phyloP scores from a whole-genome alignment of 2,888 invertebrate genomes.

The Encarsia formosa region DNA sequence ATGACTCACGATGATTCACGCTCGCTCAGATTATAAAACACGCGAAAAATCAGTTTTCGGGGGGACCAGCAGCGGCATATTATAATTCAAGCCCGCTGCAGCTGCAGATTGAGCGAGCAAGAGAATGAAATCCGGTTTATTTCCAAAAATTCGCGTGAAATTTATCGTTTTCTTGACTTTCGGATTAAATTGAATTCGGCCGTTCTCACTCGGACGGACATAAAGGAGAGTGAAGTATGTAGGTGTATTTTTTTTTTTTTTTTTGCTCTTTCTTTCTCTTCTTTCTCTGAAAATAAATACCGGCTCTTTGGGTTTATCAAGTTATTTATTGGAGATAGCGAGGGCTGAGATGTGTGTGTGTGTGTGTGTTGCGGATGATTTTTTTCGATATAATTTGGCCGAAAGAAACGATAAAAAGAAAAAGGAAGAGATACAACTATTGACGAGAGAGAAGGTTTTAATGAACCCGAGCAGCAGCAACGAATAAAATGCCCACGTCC shows the following conservation, averaged over 20 bases:
- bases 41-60: no score
- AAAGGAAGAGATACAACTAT: neutral
- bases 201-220: neutral
- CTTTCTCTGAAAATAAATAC: no score
- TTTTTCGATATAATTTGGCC: conserved; percentile 14
- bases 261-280: no score
- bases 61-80: no score
- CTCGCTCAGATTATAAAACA: no score
- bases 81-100: no score
- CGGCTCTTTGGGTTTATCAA: conserved; percentile 21
- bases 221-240: conserved; percentile 8
- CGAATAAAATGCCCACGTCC: conserved; percentile 12
- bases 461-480: conserved; percentile 2
- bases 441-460: conserved; percentile 1
- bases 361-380: conserved; percentile 5
- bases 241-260: conserved; percentile 4
- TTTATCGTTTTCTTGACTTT: conserved; percentile 14
- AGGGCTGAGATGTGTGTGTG: neutral
- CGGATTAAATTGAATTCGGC: conserved; percentile 20
- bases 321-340: conserved; percentile 20
- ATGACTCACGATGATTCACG: no score
- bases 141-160: no score
- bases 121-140: no score
- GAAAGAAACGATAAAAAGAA: neutral
- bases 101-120: no score